phyloP scores from a whole-genome alignment of 2,888 invertebrate genomes.

The Spodoptera exigua region DNA sequence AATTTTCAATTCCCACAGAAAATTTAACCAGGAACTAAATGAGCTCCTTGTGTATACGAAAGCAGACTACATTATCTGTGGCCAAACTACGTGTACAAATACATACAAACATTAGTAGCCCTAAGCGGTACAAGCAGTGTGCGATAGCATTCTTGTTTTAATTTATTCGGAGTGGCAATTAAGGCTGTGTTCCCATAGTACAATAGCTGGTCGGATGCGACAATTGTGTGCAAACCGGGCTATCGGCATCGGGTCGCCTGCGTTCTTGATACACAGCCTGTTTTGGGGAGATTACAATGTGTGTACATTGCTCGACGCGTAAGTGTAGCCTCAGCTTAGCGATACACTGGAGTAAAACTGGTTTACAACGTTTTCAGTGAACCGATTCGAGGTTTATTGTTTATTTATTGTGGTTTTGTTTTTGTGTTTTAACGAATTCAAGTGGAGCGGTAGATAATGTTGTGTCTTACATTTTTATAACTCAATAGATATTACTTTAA shows the following conservation, averaged over 20 bases:
- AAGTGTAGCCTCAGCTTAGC: conserved; percentile 34
- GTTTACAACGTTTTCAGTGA: conserved; percentile 30
- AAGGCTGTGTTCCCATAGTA: conserved; percentile 84
- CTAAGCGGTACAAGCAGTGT: conserved; percentile 66
- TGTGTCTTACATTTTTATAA: too few relatives aligned
- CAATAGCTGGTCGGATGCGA: conserved; percentile 83
- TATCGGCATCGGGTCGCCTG: conserved; percentile 80
- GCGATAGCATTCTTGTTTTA: conserved; percentile 84
- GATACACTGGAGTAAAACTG: conserved; percentile 32
- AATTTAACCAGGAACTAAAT: background rate
- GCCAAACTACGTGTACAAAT: conserved; percentile 34
- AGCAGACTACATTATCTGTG: conserved; percentile 29
- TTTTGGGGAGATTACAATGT: conserved; percentile 68
- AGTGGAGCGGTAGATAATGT: too few relatives aligned
- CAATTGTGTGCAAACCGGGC: conserved; percentile 86
- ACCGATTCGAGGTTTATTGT: conserved; percentile 7
- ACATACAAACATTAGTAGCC: conserved; percentile 66
- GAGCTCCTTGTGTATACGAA: conserved; percentile 15
- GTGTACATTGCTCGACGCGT: conserved; percentile 55
- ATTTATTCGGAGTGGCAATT: conserved; percentile 87
- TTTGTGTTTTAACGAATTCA: background rate
- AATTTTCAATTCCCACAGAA: background rate
- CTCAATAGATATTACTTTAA: background rate
- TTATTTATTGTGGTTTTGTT: conserved; percentile 8
- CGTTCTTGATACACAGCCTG: conserved; percentile 63